phyloP scores from a whole-genome alignment of 1,140 invertebrate species.

The Teleopsis dalmanni region DNA sequence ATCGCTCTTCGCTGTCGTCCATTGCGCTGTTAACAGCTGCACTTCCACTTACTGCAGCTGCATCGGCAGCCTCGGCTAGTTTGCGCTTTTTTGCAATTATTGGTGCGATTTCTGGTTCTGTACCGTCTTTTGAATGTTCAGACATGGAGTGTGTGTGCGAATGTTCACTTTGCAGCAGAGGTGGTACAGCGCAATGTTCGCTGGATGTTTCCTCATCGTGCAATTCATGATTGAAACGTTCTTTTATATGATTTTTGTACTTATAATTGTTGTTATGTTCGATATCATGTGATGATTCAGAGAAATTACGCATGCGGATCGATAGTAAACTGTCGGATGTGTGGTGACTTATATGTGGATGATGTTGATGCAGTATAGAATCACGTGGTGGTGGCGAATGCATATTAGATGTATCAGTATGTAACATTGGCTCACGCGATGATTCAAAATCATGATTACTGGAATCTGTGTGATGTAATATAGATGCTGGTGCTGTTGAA shows the following conservation, averaged over 20 bases:
- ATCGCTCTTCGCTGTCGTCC: constrained; percentile 3
- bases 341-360: constrained; percentile 19
- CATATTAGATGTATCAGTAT: constrained; percentile 42
- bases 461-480: constrained; percentile 35
- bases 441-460: constrained; percentile 42
- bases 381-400: constrained; percentile 39
- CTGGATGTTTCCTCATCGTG: constrained; percentile 40
- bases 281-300: constrained; percentile 46
- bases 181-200: constrained; percentile 26
- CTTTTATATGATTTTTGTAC: constrained; percentile 91
- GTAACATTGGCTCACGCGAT: constrained; percentile 33
- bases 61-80: constrained; percentile 29
- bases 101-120: constrained; percentile 36
- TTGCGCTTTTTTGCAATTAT: constrained; percentile 41
- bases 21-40: background rate
- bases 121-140: constrained; percentile 40
- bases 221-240: constrained; percentile 58
- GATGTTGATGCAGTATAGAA: constrained; percentile 23
- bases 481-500: constrained; percentile 28
- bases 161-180: constrained; percentile 35
- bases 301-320: constrained; percentile 39
- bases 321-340: constrained; percentile 14
- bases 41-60: constrained; percentile 1
- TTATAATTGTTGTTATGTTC: constrained; percentile 66
- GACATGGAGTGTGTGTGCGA: constrained; percentile 35